A percentile compares a stretch with the other conserved stretches of the same genome.
Conservation (phyloP, 2,113 vertebrate species). For the Anolis sagrei region DNA sequence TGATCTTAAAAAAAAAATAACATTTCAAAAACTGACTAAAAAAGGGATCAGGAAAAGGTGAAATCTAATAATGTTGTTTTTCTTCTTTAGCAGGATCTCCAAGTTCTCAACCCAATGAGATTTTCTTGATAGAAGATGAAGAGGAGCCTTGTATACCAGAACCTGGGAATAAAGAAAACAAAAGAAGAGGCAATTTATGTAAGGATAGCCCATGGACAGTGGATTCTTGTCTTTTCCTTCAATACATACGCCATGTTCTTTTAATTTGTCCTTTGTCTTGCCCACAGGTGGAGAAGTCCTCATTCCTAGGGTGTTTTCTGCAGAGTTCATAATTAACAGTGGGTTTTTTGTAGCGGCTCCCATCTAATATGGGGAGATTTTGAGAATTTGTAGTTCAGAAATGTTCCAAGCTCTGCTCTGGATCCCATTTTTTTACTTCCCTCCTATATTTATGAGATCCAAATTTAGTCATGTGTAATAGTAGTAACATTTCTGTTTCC, state of each 20-base stretch:
- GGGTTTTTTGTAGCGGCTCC: no score
- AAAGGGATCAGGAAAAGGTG: not conserved
- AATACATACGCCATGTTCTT: not conserved
- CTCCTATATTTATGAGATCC: not conserved
- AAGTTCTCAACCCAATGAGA: slow-evolving; percentile 6
- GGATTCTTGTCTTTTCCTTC: not conserved
- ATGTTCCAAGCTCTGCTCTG: no score
- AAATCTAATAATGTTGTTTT: not conserved
- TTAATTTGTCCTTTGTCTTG: not conserved
- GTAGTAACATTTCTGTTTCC: no score
- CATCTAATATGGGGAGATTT: no score
- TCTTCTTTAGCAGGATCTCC: slow-evolving; percentile 21
- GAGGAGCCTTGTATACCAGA: not conserved
- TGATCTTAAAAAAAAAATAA: not conserved
- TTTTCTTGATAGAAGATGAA: slow-evolving; percentile 26
- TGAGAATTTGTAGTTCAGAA: no score
- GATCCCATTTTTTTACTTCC: not conserved
- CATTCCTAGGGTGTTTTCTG: no score
- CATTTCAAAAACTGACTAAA: not conserved
- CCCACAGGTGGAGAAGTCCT: not conserved
- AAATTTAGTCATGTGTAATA: not conserved
- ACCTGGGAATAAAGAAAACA: not conserved
- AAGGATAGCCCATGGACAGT: not conserved
- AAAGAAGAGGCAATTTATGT: slow-evolving; percentile 20
- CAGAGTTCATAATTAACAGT: no score